Evolutionary conservation across 2,113 vertebrate species (phyloP), one percentile per base, ranked within the genome.

Genomic region (Bungarus multicinctus): DNA sequence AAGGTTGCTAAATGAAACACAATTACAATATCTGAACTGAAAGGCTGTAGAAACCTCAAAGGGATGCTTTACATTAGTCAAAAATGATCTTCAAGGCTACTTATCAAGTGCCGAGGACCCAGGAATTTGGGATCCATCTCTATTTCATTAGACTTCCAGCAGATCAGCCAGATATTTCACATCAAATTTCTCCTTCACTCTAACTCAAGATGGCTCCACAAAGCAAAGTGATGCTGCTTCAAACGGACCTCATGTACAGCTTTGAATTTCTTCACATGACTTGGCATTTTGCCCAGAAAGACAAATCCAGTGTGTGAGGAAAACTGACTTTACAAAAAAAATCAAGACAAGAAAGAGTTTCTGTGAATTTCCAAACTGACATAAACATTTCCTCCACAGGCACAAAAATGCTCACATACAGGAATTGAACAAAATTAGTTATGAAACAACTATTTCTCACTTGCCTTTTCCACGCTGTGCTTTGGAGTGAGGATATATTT

Each of bases 241-340:
- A 22, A 18, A 39, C 1, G 7, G 34, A 81, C 0, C n/a, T 81
- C 34, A 81, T 8, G 34, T 25, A 27, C 81, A 47, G 50, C 25
- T 58, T 30, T 86, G 25, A 50, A 54, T 52, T 85, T 85, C 52
- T 64, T 87, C 30, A 25, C 34, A 45, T 55, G 30, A 22, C 60
- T 89, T 89, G 91, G 91, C 60, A 45, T 53, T 53, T 89, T 92
- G 87, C 87, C 91, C 60, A 89, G 91, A 55, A 81, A 89, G n/a
- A 52, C 52, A 88, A 92, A 89, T 81, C 47, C 14, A 45, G 54
- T 55, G 16, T 88, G 60, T 92, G 50, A 89, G 43, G 91, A 54
- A 89, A 92, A 74, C 91, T 89, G 58, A 54, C 50, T 92, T 89
- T 10, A 89, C 47, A 45, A 50, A 88, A 45, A 88, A 55, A 89